A percentile compares a stretch with the other conserved stretches of the same genome.
Evolutionary conservation across 23 tunicate genomes (phyloP).

Genomic region (Corella eumyota): DNA sequence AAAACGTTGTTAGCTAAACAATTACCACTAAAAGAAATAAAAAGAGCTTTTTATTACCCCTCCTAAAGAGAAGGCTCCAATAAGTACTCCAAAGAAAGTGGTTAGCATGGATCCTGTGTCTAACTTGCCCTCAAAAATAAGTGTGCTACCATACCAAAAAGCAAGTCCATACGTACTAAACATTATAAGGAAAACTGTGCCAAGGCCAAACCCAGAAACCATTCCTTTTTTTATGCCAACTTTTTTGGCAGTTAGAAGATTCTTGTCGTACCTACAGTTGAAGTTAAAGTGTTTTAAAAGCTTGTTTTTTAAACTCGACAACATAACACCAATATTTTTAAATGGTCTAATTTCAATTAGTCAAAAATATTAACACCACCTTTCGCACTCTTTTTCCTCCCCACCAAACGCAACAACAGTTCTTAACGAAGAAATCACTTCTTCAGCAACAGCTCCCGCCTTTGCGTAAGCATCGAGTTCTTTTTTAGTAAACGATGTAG

Average conservation of each 20-base stretch:
- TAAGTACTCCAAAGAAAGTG: conserved; percentile 78
- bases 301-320: too few relatives aligned
- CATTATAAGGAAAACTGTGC: conserved; percentile 73
- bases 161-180: conserved; percentile 92
- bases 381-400: conserved; percentile 51
- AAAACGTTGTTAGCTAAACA: too few relatives aligned
- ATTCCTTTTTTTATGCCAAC: conserved; percentile 76
- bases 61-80: conserved; percentile 92
- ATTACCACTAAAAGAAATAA: too few relatives aligned
- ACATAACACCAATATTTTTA: too few relatives aligned
- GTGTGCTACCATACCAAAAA: conserved; percentile 87
- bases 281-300: too few relatives aligned
- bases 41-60: conserved; percentile 36
- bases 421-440: conserved; percentile 78
- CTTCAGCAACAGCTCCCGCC: conserved; percentile 94
- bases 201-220: conserved; percentile 70
- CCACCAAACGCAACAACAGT: conserved; percentile 94
- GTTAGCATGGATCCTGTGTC: conserved; percentile 54
- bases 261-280: conserved; percentile 66
- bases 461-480: conserved; percentile 93
- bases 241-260: conserved; percentile 41
- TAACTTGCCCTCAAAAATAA: conserved; percentile 22
- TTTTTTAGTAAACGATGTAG: conserved; percentile 68
- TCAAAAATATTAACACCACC: too few relatives aligned
- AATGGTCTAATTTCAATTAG: too few relatives aligned